These are phyloP conservation scores for Tinamus major DNA, from an alignment of 2,797 vertebrate species.

Conservation along the genomic window DNA sequence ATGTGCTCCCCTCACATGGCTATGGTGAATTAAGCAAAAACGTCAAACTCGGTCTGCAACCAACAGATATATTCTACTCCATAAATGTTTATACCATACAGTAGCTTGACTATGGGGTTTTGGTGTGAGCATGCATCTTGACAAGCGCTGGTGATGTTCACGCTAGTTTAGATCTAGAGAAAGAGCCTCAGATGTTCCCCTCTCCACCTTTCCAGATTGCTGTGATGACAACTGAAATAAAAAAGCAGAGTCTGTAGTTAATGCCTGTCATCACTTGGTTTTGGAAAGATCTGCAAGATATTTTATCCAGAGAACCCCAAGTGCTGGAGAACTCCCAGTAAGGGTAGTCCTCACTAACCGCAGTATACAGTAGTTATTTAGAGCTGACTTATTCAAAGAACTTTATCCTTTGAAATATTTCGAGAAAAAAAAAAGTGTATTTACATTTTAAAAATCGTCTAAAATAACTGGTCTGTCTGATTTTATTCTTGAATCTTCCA, in stretches of 20 bases:
- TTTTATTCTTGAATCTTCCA: neutral
- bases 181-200: neutral
- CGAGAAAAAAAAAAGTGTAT: neutral
- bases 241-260: neutral
- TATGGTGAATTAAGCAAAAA: slow-evolving; percentile 57
- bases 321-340: neutral
- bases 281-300: neutral
- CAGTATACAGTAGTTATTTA: neutral
- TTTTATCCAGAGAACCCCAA: neutral
- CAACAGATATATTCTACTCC: slow-evolving; percentile 3
- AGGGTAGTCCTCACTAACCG: neutral
- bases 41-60: slow-evolving; percentile 13
- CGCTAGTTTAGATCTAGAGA: neutral
- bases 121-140: neutral
- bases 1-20: neutral
- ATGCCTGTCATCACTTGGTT: neutral
- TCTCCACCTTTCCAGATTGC: neutral
- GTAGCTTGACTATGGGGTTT: rapidly evolving
- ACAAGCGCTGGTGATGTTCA: neutral
- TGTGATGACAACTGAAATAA: neutral
- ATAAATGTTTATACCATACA: neutral
- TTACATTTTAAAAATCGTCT: neutral
- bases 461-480: neutral
- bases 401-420: slow-evolving; percentile 10
- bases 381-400: neutral